phyloP scores from a whole-genome alignment of 2,888 invertebrate genomes.

The Hemaris fuciformis region DNA sequence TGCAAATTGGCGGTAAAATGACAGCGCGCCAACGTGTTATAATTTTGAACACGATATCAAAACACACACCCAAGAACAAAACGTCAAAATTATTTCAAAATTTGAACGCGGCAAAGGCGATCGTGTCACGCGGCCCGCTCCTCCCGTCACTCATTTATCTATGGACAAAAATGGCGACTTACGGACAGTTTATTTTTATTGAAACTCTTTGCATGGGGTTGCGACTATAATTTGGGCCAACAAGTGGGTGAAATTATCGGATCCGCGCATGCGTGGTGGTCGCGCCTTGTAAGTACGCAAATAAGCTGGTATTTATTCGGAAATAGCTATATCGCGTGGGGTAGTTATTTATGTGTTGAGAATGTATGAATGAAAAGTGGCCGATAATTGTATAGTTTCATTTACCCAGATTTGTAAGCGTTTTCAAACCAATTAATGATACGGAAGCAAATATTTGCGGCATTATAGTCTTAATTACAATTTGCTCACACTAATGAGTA shows the following conservation, averaged over 20 bases:
- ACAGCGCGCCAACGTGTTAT: neutral
- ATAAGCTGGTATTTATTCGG: conserved; percentile 54
- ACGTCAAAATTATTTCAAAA: conserved; percentile 18
- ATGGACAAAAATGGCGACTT: conserved; percentile 58
- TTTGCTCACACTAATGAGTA: neutral
- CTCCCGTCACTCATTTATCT: conserved; percentile 58
- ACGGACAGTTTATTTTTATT: conserved; percentile 65
- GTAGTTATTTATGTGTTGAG: conserved; percentile 34
- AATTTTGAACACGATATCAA: neutral
- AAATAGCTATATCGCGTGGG: conserved; percentile 68
- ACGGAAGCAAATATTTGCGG: neutral
- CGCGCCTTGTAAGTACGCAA: conserved; percentile 59
- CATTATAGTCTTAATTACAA: neutral
- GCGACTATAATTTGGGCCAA: conserved; percentile 71
- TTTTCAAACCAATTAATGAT: conserved; percentile 2
- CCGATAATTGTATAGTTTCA: conserved; percentile 5
- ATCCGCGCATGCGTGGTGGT: conserved; percentile 79
- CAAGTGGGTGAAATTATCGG: conserved; percentile 69
- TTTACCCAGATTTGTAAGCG: conserved; percentile 11
- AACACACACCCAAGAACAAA: conserved; percentile 13
- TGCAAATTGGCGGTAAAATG: neutral
- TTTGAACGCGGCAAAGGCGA: conserved; percentile 41
- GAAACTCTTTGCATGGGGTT: conserved; percentile 72
- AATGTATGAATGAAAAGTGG: conserved; percentile 29
- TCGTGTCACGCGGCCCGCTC: conserved; percentile 49